phyloP scores from a whole-genome alignment of 2,113 vertebrate genomes.

The Campylorhamphus procurvoides region DNA sequence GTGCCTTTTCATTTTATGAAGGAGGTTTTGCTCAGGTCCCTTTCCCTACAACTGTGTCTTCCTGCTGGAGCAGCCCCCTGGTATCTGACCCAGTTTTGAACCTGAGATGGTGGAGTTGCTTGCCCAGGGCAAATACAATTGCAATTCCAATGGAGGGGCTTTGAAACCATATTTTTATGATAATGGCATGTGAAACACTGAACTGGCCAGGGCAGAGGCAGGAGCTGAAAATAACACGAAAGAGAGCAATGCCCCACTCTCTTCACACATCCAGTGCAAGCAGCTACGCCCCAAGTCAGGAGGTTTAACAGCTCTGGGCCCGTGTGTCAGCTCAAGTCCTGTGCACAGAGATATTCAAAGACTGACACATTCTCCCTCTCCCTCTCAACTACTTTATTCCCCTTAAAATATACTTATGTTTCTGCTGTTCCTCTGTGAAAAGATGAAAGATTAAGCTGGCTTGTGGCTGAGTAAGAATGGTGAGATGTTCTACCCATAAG shows the following conservation, averaged over 20 bases:
- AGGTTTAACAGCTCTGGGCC: neutral
- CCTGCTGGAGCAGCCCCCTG: neutral
- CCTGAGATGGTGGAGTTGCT: neutral
- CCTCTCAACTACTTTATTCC: conserved; percentile 8
- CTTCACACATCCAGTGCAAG: neutral
- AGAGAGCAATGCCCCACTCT: neutral
- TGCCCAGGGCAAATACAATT: neutral
- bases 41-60: neutral
- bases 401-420: conserved; percentile 5
- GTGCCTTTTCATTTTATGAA: neutral
- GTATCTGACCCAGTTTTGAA: neutral
- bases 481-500: conserved; percentile 23
- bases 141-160: neutral
- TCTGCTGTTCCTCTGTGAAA: conserved; percentile 45
- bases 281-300: neutral
- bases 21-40: neutral
- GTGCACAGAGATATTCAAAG: neutral
- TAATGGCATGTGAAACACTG: neutral
- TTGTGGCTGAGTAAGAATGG: conserved; percentile 48
- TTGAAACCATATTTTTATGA: neutral
- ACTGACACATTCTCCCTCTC: conserved; percentile 4
- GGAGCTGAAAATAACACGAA: neutral
- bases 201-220: neutral
- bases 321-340: conserved; percentile 14
- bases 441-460: conserved; percentile 58